These are phyloP conservation scores for Phlogophora meticulosa DNA, from an alignment of 2,888 invertebrate genomes.

Conservation along the genomic window DNA sequence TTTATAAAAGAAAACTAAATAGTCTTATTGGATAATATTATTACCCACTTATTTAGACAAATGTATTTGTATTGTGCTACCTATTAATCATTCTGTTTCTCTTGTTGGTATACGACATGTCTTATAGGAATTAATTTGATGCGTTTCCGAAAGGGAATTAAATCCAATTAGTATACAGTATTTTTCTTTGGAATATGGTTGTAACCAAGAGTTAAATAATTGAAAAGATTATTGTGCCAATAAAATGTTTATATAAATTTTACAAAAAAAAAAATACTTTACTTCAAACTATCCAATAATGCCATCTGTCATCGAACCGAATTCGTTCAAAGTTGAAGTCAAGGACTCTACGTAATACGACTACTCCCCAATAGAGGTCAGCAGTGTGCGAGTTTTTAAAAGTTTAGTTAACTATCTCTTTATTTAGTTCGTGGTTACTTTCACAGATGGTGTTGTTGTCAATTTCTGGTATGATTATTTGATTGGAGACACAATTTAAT, in stretches of 20 bases:
- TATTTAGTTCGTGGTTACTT: conserved; percentile 77
- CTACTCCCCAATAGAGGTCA: conserved; percentile 87
- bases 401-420: conserved; percentile 74
- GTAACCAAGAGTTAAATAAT: not conserved
- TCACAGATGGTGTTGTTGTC: conserved; percentile 82
- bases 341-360: conserved; percentile 70
- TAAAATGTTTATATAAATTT: not conserved
- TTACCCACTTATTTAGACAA: conserved; percentile 64
- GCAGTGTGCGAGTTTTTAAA: conserved; percentile 71
- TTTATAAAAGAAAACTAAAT: conserved; percentile 66
- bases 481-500: not conserved
- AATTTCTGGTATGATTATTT: conserved; percentile 5
- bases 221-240: not conserved
- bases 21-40: conserved; percentile 72
- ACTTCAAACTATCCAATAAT: conserved; percentile 42
- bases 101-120: conserved; percentile 37
- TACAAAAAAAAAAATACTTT: not conserved
- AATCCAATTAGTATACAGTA: not conserved
- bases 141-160: not conserved
- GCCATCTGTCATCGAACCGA: conserved; percentile 82
- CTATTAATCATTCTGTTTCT: conserved; percentile 35
- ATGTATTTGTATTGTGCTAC: conserved; percentile 48
- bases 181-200: not conserved
- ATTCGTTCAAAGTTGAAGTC: conserved; percentile 64
- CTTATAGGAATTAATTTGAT: conserved; percentile 30